Evolutionary conservation across 1,140 invertebrate genomes (phyloP).

Genomic region (Apolygus lucorum): DNA sequence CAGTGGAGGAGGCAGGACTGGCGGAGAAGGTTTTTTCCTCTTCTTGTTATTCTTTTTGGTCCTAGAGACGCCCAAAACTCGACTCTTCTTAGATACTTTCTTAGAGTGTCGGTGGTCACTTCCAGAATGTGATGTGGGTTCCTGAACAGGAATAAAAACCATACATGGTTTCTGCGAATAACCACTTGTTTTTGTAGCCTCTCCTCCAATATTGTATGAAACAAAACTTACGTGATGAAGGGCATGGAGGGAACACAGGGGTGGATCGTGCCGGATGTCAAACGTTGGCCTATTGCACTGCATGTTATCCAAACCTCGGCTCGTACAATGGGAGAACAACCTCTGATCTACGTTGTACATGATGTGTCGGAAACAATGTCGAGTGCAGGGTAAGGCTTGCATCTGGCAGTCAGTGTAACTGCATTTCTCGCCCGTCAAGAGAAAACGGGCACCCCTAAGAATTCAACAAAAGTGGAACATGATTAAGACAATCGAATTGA

Average conservation of each 20-base stretch:
- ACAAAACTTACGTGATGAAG: conserved; percentile 22
- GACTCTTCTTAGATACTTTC: conserved; percentile 25
- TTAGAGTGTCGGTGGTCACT: conserved; percentile 22
- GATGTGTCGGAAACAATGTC: conserved; percentile 76
- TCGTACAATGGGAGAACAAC: conserved; percentile 80
- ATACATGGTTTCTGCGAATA: no score
- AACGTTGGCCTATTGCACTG: conserved; percentile 82
- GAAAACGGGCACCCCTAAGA: conserved; percentile 25
- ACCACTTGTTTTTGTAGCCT: not conserved
- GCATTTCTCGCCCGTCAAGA: conserved; percentile 26
- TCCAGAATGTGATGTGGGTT: conserved; percentile 12
- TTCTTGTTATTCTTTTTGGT: conserved; percentile 27
- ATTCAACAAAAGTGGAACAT: no score
- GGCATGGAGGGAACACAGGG: conserved; percentile 73
- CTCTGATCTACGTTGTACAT: conserved; percentile 79
- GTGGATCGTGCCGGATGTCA: conserved; percentile 72
- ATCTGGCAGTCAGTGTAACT: conserved; percentile 27
- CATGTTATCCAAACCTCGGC: conserved; percentile 75
- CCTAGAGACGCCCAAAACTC: conserved; percentile 23
- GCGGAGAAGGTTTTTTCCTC: conserved; percentile 19
- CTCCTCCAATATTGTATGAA: not conserved
- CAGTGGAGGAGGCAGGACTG: not conserved
- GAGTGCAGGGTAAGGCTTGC: conserved; percentile 64
- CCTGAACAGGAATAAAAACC: conserved; percentile 16
- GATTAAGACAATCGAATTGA: no score